phyloP scores from a whole-genome alignment of 2,797 vertebrate genomes.

The Rhinogobio ventralis region DNA sequence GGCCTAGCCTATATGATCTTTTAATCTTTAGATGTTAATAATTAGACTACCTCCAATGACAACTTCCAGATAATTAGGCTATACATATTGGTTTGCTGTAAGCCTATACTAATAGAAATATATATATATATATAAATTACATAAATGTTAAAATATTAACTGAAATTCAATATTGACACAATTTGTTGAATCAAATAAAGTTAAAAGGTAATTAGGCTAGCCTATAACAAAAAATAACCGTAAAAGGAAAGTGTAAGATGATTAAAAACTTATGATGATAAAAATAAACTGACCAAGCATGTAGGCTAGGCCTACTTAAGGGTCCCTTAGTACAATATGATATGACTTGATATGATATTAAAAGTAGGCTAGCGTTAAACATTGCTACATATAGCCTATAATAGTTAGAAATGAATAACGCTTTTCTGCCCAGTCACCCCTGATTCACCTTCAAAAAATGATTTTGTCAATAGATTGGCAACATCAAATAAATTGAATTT shows the following conservation, averaged over 20 bases:
- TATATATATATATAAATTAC: too few species aligned
- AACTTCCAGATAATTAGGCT: neutral
- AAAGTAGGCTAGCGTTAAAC: neutral
- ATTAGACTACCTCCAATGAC: neutral
- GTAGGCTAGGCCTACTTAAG: neutral
- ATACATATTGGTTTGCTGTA: neutral
- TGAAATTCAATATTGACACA: neutral
- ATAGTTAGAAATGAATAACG: neutral
- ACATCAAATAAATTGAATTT: neutral
- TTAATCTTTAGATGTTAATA: neutral
- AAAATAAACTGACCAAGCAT: neutral
- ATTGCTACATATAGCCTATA: neutral
- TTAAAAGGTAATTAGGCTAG: neutral
- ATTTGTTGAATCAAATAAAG: neutral
- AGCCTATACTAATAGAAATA: too few species aligned
- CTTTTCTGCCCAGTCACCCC: neutral
- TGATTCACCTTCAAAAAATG: neutral
- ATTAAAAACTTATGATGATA: neutral
- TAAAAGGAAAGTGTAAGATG: neutral
- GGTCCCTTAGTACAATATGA: neutral
- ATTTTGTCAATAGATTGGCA: neutral
- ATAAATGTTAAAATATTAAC: too few species aligned
- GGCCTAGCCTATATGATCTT: neutral
- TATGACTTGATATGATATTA: neutral
- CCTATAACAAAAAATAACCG: neutral